These are phyloP conservation scores for Meloidogyne floridensis DNA, from an alignment of 1,140 invertebrate species.

Conservation along the genomic window DNA sequence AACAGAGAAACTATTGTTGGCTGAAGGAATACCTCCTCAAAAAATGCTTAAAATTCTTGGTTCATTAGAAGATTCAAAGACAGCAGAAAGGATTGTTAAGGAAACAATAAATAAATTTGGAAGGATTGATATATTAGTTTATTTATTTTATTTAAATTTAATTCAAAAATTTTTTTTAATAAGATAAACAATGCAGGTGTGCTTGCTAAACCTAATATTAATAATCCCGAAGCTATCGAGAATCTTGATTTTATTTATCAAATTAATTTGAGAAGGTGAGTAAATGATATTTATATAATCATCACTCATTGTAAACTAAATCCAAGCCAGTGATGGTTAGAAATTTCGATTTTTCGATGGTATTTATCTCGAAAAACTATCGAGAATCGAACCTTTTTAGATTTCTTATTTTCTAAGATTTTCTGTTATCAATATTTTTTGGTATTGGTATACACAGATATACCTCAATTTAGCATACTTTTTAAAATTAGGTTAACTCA, in stretches of 20 bases:
- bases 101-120: conserved; percentile 46
- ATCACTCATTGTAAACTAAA: too few relatives aligned
- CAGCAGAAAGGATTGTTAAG: conserved; percentile 25
- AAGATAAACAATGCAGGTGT: conserved; percentile 42
- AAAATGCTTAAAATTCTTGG: conserved; percentile 38
- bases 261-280: conserved; percentile 36
- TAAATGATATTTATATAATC: neutral
- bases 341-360: too few relatives aligned
- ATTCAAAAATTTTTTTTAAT: conserved; percentile 27
- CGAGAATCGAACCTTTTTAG: too few relatives aligned
- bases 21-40: conserved; percentile 25
- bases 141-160: neutral
- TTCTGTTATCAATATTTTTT: too few relatives aligned
- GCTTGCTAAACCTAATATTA: conserved; percentile 12
- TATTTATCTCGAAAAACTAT: too few relatives aligned
- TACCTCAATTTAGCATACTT: too few relatives aligned
- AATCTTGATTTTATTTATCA: conserved; percentile 43
- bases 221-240: conserved; percentile 31
- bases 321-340: too few relatives aligned
- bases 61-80: conserved; percentile 32
- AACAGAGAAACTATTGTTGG: conserved; percentile 37
- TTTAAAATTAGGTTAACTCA: too few relatives aligned
- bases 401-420: too few relatives aligned
- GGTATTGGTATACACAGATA: too few relatives aligned
- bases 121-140: conserved; percentile 39